Base-by-base conservation (phyloP, 2,888 invertebrate species). In the Mantis religiosa region DNA sequence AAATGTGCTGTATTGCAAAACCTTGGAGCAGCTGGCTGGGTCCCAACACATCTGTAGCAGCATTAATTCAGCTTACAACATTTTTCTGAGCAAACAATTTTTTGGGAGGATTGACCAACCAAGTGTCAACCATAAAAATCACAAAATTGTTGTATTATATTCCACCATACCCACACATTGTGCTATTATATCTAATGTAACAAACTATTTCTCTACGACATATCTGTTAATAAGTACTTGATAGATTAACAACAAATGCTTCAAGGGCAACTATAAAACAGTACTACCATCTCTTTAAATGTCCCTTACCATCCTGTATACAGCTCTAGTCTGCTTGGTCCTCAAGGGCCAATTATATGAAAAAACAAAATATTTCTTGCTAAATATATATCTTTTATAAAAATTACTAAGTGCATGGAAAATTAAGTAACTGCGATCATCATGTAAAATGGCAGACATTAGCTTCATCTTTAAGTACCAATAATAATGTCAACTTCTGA, bases 41-140 rank as follows among this genome's bases (percentile, higher is more conserved):
- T 85, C 47, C 47, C 85, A 47, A 27, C 47, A 28, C 84, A 84
- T 30, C 54, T 71, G 54, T 25, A 71, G 54, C 54, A 71, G 54
- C 54, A 71, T 71, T 71, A 20, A 71, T 71, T 71, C 54, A 20
- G 54, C 54, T 20, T 71, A 71, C 54, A 71, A 71, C 54, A 71
- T 83, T 87, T 87, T 81, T 88, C 88, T 88, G 88, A 88, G 88
- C 88, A 88, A 88, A 85, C 88, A 88, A 82, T 84, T 84, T 82
- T 81, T 85, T 85, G 41, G 15, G 47, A 41, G 54, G 20, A 20
- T 87, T 87, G 87, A 87, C 34, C 82, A 87, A 82, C 34, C 41
- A 82, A 30, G 82, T 81, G 82, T 41, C 87, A 87, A 87, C 87
- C 87, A 82, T 87, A 82, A 87, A 81, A 87, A 87, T 87, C 87